Evolutionary conservation across 2,113 vertebrate genomes (phyloP).

Genomic region (Synchiropus splendidus): DNA sequence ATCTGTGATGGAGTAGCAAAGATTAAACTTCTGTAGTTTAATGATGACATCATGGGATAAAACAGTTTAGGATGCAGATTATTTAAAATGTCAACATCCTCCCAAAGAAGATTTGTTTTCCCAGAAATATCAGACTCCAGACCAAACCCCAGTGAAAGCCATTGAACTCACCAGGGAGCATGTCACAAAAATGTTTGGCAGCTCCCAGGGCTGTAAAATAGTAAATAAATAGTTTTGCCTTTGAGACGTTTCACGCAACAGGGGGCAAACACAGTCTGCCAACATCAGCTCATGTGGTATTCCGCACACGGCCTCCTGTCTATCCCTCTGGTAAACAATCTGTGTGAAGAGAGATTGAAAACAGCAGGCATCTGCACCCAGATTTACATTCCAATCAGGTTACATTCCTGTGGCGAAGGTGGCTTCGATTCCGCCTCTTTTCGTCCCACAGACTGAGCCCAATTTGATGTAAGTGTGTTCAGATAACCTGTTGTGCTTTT

Average conservation of each 20-base stretch:
- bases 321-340: slow-evolving; percentile 43
- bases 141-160: not conserved
- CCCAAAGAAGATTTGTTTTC: no score
- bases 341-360: slow-evolving; percentile 27
- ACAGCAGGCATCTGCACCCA: slow-evolving; percentile 15
- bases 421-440: slow-evolving; percentile 41
- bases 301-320: slow-evolving; percentile 26
- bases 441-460: slow-evolving; percentile 5
- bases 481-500: no score
- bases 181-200: slow-evolving; percentile 7
- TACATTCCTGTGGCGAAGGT: slow-evolving; percentile 34
- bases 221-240: slow-evolving; percentile 30
- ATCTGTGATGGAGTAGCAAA: no score
- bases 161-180: slow-evolving; percentile 7
- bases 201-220: not conserved
- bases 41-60: no score
- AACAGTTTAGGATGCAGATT: no score
- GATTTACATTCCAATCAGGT: slow-evolving; percentile 53
- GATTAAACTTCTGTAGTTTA: no score
- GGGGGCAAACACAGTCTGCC: slow-evolving; percentile 15
- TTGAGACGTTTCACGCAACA: slow-evolving; percentile 25
- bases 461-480: slow-evolving; percentile 19
- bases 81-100: no score
- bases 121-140: no score
- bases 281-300: slow-evolving; percentile 22